Conservation (phyloP, 2,888 invertebrate genomes). For the Tortrix viridana region DNA sequence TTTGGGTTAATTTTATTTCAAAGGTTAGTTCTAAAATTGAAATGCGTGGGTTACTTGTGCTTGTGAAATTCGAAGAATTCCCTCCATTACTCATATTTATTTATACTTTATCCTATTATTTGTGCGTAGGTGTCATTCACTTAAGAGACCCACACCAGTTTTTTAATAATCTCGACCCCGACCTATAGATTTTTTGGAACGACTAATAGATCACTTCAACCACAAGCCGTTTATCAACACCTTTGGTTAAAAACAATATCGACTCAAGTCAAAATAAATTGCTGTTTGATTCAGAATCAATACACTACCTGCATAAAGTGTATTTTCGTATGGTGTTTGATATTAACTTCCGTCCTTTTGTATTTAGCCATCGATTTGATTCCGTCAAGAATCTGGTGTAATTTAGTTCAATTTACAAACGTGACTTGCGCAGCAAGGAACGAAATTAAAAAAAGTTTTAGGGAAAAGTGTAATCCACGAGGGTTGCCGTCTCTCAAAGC, state of each 20-base stretch:
- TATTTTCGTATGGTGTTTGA: too few species aligned
- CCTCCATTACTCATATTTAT: slow-evolving; percentile 10
- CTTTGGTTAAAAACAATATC: too few species aligned
- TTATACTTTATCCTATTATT: slow-evolving; percentile 3
- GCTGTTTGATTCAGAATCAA: too few species aligned
- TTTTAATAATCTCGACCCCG: too few species aligned
- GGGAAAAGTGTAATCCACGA: slow-evolving; percentile 5
- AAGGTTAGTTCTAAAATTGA: too few species aligned
- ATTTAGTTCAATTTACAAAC: slow-evolving; percentile 31
- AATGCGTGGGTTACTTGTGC: slow-evolving; percentile 4
- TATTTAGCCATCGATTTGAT: background rate
- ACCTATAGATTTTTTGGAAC: background rate
- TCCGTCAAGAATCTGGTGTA: slow-evolving; percentile 4
- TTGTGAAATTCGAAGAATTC: background rate
- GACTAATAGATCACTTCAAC: background rate
- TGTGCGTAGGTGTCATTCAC: background rate
- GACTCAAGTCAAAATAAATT: too few species aligned
- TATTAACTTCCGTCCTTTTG: too few species aligned
- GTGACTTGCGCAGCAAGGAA: slow-evolving; percentile 30
- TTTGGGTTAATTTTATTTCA: too few species aligned
- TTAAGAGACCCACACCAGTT: too few species aligned
- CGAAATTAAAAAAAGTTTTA: slow-evolving; percentile 34
- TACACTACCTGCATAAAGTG: too few species aligned
- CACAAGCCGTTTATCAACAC: background rate
- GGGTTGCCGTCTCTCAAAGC: too few species aligned